Conservation (phyloP, 1,140 invertebrate species). For the Meloidogyne hapla region DNA sequence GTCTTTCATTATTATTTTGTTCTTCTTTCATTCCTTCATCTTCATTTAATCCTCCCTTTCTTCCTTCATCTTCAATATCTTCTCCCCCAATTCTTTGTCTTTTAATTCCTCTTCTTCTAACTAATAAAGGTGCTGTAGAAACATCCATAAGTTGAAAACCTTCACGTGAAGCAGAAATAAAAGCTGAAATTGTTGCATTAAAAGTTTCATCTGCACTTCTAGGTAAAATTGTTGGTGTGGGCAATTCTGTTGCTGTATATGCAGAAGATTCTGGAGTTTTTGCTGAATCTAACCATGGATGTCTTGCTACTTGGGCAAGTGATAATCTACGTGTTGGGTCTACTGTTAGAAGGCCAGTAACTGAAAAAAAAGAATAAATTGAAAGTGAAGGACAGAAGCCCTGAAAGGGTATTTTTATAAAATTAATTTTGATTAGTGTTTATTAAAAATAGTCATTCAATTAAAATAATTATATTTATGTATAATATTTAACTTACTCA, state of each 20-base stretch:
- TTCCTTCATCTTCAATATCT: conserved; percentile 31
- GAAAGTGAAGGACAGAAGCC: no score
- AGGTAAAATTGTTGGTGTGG: conserved; percentile 59
- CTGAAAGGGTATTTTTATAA: no score
- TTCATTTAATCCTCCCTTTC: conserved; percentile 56
- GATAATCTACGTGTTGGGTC: conserved; percentile 75
- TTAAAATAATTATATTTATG: neutral
- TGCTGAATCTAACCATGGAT: conserved; percentile 59
- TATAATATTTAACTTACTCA: conserved; percentile 71
- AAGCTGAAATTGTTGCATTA: conserved; percentile 72
- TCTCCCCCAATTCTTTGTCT: conserved; percentile 9
- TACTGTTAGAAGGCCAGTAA: conserved; percentile 73
- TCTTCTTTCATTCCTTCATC: conserved; percentile 28
- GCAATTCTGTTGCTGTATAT: conserved; percentile 45
- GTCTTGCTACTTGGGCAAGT: conserved; percentile 68
- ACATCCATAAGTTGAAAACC: conserved; percentile 74
- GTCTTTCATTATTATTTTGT: neutral
- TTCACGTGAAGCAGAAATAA: conserved; percentile 73
- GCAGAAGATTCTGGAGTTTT: conserved; percentile 29
- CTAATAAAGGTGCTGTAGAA: conserved; percentile 57
- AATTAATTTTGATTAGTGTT: no score
- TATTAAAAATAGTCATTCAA: neutral
- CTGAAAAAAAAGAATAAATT: conserved; percentile 7
- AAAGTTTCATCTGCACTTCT: conserved; percentile 66
- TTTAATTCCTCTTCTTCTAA: conserved; percentile 22